These are phyloP conservation scores for Falcaria lacertinaria DNA, from an alignment of 2,888 invertebrate genomes.

Conservation along the genomic window DNA sequence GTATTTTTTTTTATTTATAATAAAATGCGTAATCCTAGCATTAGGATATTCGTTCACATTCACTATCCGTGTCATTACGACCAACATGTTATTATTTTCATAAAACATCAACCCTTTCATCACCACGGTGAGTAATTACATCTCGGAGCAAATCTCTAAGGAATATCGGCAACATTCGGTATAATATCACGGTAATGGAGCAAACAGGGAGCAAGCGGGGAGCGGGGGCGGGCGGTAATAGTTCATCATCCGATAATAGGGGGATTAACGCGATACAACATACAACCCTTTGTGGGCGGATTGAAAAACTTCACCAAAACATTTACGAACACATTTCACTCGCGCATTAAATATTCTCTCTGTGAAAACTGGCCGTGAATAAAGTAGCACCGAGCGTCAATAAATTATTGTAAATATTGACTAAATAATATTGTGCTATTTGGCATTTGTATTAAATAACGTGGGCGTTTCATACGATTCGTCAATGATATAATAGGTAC, in stretches of 20 bases:
- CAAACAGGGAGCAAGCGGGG: slow-evolving; percentile 22
- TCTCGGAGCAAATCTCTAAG: slow-evolving; percentile 32
- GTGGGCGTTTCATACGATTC: neutral
- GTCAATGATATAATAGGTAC: too few relatives aligned
- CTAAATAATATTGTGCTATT: neutral
- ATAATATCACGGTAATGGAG: slow-evolving; percentile 47
- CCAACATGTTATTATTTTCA: slow-evolving; percentile 11
- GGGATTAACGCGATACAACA: slow-evolving; percentile 69
- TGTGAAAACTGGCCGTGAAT: slow-evolving; percentile 31
- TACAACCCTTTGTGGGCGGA: slow-evolving; percentile 71
- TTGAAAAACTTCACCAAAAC: slow-evolving; percentile 65
- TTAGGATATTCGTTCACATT: neutral
- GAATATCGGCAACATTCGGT: slow-evolving; percentile 56
- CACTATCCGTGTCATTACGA: neutral
- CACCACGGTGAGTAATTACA: slow-evolving; percentile 22
- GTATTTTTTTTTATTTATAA: neutral
- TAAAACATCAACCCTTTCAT: slow-evolving; percentile 33
- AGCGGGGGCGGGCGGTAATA: slow-evolving; percentile 34
- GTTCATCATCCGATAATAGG: slow-evolving; percentile 68
- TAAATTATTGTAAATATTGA: slow-evolving; percentile 5
- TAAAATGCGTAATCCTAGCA: neutral
- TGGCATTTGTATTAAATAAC: neutral
- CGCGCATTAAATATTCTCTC: slow-evolving; percentile 42
- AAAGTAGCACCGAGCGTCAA: slow-evolving; percentile 2
- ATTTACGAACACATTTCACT: slow-evolving; percentile 52